Base-by-base conservation (phyloP, 30 jellyfish, hydroid and myxozoan genomes). In the Aurelia sp. region DNA sequence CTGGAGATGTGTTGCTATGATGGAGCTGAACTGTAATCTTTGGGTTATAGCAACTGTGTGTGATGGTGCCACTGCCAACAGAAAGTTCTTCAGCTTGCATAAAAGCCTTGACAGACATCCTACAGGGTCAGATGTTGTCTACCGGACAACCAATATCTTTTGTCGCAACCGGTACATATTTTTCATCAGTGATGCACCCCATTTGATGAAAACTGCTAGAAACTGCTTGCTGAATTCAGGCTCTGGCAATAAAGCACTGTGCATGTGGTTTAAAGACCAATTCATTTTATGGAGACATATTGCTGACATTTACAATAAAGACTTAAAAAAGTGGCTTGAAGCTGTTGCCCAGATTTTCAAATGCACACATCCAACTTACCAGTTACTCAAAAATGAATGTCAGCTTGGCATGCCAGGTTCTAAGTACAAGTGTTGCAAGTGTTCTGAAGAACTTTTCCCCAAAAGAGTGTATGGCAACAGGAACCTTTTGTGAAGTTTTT, bases 241-340 rank as follows among this genome's bases (percentile, higher is more conserved):
- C 33, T 50, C 85, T 15, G 76, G 91, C 33, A 66, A 60, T 44
- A 30, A 77, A 19, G 53, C 92, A 60, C 58, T 88, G 33, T 87
- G 51, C 74, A 75, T 87, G 96, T 87, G 96, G 96, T 67, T 67
- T 64, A 48, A 64, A 48, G 96, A 86, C 53, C 52, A 61, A 81
- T 73, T 60, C 65, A 17, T 87, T 53, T 48, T 76, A 44, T 87
- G 96, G 96, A 63, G 68, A 47, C 96, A 87, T 78, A 75, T 87
- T 1, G 59, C 92, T 17, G 88, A 87, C 10, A 38, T 78, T 27
- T 76, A 76, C 57, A 40, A 87, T 53, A 64, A 87, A 16, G 92
- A 87, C 80, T 63, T 65, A n/a, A 51, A 88, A 76, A 61, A 31
- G 96, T 75, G 96, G 91, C 55, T 86, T 86, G 76, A 89, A 86